phyloP scores from a whole-genome alignment of 2,113 vertebrate genomes.

The Brienomyrus longianalis region DNA sequence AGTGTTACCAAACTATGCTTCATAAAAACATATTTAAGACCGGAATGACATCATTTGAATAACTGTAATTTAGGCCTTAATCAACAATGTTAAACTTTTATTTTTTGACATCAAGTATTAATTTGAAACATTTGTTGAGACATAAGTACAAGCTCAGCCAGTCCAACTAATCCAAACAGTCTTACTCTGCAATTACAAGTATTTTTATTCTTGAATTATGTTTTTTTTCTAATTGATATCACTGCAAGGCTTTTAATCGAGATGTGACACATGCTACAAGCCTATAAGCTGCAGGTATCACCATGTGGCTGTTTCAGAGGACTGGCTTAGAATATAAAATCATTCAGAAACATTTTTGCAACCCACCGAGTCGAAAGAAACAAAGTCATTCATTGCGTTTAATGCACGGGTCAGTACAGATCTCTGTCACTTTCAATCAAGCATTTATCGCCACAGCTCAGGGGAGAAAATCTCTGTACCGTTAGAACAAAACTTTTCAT shows the following conservation, averaged over 20 bases:
- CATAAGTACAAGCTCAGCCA: neutral
- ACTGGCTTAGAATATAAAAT: constrained; percentile 1
- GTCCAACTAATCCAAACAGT: neutral
- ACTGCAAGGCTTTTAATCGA: neutral
- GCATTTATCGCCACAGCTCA: neutral
- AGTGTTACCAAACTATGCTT: neutral
- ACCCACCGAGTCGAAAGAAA: neutral
- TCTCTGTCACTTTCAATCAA: neutral
- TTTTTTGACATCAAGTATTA: neutral
- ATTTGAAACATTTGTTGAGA: neutral
- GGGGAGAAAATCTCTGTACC: neutral
- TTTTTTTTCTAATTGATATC: neutral
- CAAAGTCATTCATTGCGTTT: neutral
- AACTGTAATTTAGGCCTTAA: neutral
- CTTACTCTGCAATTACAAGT: neutral
- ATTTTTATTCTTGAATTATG: neutral
- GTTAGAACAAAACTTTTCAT: neutral
- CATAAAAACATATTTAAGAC: neutral
- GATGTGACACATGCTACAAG: neutral
- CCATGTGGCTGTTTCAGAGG: neutral
- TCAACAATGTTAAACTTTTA: neutral
- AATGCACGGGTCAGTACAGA: neutral
- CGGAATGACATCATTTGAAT: neutral
- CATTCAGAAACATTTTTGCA: neutral
- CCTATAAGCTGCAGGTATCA: neutral